phyloP scores from a whole-genome alignment of 2,113 vertebrate genomes.

The Melanerpes formicivorus region DNA sequence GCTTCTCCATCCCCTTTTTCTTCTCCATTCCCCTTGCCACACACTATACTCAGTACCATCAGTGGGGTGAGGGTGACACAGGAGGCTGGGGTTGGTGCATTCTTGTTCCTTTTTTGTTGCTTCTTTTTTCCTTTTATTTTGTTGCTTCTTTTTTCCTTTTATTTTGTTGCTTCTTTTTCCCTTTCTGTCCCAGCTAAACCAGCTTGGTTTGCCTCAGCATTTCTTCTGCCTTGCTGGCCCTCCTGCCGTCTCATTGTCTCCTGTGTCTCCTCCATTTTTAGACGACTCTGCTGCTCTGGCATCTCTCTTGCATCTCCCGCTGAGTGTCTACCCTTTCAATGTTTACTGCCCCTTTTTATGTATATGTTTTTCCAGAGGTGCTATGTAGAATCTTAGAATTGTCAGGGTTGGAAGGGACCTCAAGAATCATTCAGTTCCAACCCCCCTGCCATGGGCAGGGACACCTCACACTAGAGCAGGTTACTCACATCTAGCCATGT shows the following conservation, averaged over 20 bases:
- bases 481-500: too few species aligned
- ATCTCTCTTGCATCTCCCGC: neutral
- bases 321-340: neutral
- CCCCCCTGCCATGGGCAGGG: too few species aligned
- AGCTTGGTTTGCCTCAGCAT: neutral
- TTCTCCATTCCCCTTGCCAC: neutral
- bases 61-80: rapidly evolving
- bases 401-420: too few species aligned
- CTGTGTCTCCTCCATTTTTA: neutral
- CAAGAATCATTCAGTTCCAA: too few species aligned
- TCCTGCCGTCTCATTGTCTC: neutral
- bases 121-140: neutral
- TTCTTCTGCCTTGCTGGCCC: neutral
- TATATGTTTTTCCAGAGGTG: neutral
- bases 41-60: rapidly evolving
- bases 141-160: too few species aligned
- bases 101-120: neutral
- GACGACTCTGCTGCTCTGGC: neutral
- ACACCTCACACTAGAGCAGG: too few species aligned
- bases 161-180: neutral
- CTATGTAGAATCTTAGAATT: neutral
- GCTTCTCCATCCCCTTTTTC: neutral
- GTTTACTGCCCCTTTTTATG: neutral
- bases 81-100: neutral
- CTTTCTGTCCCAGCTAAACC: neutral